These are phyloP conservation scores for Lasioglossum morio DNA, from an alignment of 2,888 invertebrate species.

Conservation along the genomic window DNA sequence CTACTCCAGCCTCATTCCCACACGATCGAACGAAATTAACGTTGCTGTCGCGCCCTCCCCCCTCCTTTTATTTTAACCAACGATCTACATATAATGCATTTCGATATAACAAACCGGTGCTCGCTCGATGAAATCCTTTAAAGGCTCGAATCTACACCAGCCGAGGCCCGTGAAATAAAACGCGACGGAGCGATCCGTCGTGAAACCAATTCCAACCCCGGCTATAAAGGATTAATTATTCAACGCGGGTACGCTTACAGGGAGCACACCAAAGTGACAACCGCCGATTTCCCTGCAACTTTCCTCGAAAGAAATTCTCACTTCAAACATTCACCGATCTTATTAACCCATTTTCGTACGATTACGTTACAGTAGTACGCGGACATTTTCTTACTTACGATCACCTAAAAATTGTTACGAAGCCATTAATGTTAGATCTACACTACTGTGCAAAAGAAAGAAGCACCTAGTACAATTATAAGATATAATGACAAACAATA, in stretches of 20 bases:
- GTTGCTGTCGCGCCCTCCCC: background rate
- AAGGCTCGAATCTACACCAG: background rate
- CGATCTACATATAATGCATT: slow-evolving; percentile 7
- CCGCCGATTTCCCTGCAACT: background rate
- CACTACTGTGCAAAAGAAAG: no score
- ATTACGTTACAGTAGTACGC: background rate
- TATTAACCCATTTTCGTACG: background rate
- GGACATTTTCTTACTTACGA: no score
- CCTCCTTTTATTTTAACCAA: background rate
- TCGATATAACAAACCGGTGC: background rate
- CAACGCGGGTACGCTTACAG: background rate
- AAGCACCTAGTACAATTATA: no score
- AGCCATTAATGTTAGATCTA: no score
- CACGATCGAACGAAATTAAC: slow-evolving; percentile 23
- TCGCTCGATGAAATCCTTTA: background rate
- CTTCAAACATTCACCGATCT: background rate
- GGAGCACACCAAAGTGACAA: background rate
- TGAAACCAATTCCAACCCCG: slow-evolving; percentile 2
- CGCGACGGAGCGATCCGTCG: background rate
- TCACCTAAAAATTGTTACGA: background rate
- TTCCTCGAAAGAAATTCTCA: background rate
- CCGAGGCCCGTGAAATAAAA: slow-evolving; percentile 1
- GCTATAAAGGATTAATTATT: slow-evolving; percentile 6
- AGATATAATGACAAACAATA: no score
- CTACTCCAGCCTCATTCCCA: slow-evolving; percentile 17